Evolutionary conservation across 2,113 vertebrate species (phyloP).

Genomic region (Chrysemys picta): DNA sequence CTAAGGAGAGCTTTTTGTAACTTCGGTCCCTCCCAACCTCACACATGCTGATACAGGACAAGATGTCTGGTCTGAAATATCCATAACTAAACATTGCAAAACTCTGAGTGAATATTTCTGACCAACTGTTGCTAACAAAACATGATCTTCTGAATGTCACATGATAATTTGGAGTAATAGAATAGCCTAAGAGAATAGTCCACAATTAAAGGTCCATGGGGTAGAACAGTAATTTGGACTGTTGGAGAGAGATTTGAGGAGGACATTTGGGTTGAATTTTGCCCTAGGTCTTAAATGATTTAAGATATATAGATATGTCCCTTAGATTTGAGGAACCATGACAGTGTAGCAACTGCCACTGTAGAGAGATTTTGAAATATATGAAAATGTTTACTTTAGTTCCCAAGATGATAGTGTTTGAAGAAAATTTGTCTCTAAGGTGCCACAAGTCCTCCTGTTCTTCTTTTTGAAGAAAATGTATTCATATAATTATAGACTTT

Average conservation of each 20-base stretch:
- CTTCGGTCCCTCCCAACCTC: background rate
- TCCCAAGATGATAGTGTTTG: background rate
- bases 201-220: background rate
- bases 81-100: background rate
- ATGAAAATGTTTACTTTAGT: background rate
- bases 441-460: no score
- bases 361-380: background rate
- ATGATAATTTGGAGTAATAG: background rate
- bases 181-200: background rate
- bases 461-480: background rate
- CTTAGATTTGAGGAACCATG: background rate
- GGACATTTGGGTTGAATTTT: background rate
- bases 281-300: background rate
- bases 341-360: background rate
- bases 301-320: background rate
- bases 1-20: background rate
- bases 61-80: background rate
- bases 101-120: background rate
- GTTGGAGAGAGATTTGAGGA: background rate
- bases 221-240: background rate
- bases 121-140: background rate
- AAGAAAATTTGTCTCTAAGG: no score
- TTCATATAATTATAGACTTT: background rate
- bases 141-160: background rate
- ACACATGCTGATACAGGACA: background rate